Percentiles rank a stretch among this genome's conserved stretches.
Conservation (phyloP, 2,797 vertebrate genomes). For the Neomorphus geoffroyi region DNA sequence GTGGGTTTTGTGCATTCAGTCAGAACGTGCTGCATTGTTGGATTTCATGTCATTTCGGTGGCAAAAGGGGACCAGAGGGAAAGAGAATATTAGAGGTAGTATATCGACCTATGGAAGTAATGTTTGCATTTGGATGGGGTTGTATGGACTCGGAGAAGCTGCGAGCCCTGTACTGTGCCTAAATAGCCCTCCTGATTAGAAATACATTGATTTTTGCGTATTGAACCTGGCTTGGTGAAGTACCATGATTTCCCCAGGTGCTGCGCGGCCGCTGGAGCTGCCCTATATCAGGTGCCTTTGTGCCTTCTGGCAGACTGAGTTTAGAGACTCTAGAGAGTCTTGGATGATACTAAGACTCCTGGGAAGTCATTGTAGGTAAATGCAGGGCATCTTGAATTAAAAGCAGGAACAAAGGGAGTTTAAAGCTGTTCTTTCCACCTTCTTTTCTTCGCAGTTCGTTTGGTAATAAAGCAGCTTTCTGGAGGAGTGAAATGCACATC, state of each 20-base stretch:
- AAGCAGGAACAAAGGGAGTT: background rate
- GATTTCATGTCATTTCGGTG: background rate
- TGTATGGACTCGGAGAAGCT: background rate
- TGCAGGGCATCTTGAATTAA: background rate
- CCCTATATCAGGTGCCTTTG: background rate
- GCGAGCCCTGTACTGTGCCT: background rate
- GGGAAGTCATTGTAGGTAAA: background rate
- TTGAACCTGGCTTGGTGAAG: background rate
- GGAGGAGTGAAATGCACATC: background rate
- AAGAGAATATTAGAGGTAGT: background rate
- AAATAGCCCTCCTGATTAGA: background rate
- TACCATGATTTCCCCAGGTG: background rate
- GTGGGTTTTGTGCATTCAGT: background rate
- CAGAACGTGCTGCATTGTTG: background rate
- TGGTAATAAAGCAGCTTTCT: background rate
- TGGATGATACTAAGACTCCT: background rate
- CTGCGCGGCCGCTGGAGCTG: background rate
- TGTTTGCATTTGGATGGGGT: background rate
- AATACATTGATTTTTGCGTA: background rate
- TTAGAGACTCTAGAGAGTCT: background rate
- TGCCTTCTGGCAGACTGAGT: background rate
- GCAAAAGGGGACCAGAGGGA: background rate
- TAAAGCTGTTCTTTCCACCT: background rate
- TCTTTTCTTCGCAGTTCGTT: background rate
- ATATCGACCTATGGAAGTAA: background rate